These are phyloP conservation scores for Coenonympha glycerion DNA, from an alignment of 2,888 invertebrate species.

Conservation along the genomic window DNA sequence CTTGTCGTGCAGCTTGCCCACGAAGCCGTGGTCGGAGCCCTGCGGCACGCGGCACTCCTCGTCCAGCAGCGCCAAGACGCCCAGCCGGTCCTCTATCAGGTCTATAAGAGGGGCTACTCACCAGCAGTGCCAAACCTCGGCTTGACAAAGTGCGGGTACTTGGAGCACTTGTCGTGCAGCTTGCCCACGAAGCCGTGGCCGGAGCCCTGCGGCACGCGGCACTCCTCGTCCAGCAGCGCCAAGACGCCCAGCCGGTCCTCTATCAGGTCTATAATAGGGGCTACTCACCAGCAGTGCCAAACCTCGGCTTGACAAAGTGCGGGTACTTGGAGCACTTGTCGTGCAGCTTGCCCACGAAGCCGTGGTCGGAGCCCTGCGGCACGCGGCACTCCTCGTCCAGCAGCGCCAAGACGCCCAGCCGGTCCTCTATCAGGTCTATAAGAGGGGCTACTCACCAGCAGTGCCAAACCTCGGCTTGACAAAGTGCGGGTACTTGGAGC, in stretches of 20 bases:
- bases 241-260: slow-evolving; percentile 95
- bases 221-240: slow-evolving; percentile 97
- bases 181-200: slow-evolving; percentile 95
- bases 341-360: slow-evolving; percentile 94
- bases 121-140: slow-evolving; percentile 84
- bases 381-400: slow-evolving; percentile 98
- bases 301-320: slow-evolving; percentile 92
- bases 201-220: slow-evolving; percentile 95
- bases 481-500: slow-evolving; percentile 89
- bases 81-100: slow-evolving; percentile 94
- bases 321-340: slow-evolving; percentile 88
- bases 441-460: slow-evolving; percentile 49
- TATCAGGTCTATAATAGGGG: slow-evolving; percentile 98
- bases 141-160: slow-evolving; percentile 90
- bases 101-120: slow-evolving; percentile 90
- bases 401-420: slow-evolving; percentile 93
- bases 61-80: slow-evolving; percentile 94
- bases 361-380: slow-evolving; percentile 94
- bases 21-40: slow-evolving; percentile 95
- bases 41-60: slow-evolving; percentile 98
- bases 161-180: slow-evolving; percentile 88
- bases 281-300: slow-evolving; percentile 77
- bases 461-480: slow-evolving; percentile 89
- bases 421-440: slow-evolving; percentile 97
- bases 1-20: slow-evolving; percentile 89